Evolutionary conservation across 2,888 invertebrate species (phyloP).

Genomic region (Scelioninae gen. 1): DNA sequence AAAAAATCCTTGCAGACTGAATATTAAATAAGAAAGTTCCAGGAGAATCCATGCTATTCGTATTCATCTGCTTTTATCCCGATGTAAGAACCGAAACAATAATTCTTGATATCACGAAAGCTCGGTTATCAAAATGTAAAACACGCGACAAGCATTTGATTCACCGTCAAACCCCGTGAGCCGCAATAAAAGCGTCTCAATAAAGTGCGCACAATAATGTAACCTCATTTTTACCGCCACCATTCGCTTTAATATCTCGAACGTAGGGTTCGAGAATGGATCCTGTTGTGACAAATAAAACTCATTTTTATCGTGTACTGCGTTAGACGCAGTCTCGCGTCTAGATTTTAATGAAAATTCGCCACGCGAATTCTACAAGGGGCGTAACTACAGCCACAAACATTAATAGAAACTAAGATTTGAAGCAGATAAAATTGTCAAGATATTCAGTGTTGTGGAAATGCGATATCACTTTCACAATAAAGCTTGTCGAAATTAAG

Average conservation of each 20-base stretch:
- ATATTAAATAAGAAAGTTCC: too few species aligned
- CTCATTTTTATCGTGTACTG: constrained; percentile 41
- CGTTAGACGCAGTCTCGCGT: constrained; percentile 18
- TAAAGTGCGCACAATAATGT: constrained; percentile 46
- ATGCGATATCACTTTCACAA: constrained; percentile 11
- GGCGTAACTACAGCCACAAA: constrained; percentile 24
- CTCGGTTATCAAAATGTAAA: too few species aligned
- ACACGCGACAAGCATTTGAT: constrained; percentile 24
- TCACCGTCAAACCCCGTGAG: constrained; percentile 18
- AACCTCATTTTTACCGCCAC: constrained; percentile 40
- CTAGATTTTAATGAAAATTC: constrained; percentile 52
- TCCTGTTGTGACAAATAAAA: constrained; percentile 50
- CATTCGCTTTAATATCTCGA: constrained; percentile 38
- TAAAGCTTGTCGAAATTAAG: not conserved
- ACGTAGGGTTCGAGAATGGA: constrained; percentile 24
- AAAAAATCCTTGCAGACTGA: too few species aligned
- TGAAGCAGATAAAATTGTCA: constrained; percentile 37
- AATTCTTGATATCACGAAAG: too few species aligned
- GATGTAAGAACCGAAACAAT: too few species aligned
- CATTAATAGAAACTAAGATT: constrained; percentile 42
- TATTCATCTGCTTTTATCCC: too few species aligned
- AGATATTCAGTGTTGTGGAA: constrained; percentile 4
- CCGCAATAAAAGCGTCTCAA: constrained; percentile 42
- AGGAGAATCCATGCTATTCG: too few species aligned
- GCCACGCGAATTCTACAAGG: constrained; percentile 16